Evolutionary conservation across 30 jellyfish, hydroid and myxozoan species (phyloP), one percentile per base, ranked within the genome.

Genomic region (Aurelia sp.): DNA sequence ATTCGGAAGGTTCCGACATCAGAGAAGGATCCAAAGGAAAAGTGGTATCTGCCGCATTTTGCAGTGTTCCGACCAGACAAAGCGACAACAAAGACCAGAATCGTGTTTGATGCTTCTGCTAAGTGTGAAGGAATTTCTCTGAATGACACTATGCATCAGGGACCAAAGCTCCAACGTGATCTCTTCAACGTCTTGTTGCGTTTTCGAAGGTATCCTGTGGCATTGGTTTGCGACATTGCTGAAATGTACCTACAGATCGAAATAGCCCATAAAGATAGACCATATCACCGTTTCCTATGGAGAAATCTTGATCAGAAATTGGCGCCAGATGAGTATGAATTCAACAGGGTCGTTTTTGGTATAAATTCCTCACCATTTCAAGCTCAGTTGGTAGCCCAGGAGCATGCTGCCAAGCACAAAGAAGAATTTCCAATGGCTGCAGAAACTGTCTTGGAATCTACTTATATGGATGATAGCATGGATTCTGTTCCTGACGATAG

Each of bases 171-270:
- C 65, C 92, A 82, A 67, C 3, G 72, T 24, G 84, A 22, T 5
- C 19, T 48, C 4, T 76, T 76, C 30, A 30, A 15, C 2, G 57
- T 76, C 12, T 2, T 48, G 52, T 52, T 76, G 51, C 67, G 97
- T 18, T 89, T 89, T 61, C 20, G 90, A 80, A 3, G 74, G 4
- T 72, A 65, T 63, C 96, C 97, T 7, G 96, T 89, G 40, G 94
- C 86, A 31, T 40, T 72, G 19, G 87, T 89, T 44, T 69, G 91
- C 72, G 97, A 89, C 64, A 64, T 81, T 62, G 93, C 95, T 2
- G 84, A 81, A 67, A 89, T 81, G 95, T 89, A 69, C 59, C 78
- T 80, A 30, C 86, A 73, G 58, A 89, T 81, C 20, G 50, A 17
- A 17, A 20, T 78, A 20, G 16, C 69, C 13, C 59, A 65, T 47